These are phyloP conservation scores for Pocillopora verrucosa DNA, from an alignment of 64 coral and sea anemone species.

Conservation along the genomic window DNA sequence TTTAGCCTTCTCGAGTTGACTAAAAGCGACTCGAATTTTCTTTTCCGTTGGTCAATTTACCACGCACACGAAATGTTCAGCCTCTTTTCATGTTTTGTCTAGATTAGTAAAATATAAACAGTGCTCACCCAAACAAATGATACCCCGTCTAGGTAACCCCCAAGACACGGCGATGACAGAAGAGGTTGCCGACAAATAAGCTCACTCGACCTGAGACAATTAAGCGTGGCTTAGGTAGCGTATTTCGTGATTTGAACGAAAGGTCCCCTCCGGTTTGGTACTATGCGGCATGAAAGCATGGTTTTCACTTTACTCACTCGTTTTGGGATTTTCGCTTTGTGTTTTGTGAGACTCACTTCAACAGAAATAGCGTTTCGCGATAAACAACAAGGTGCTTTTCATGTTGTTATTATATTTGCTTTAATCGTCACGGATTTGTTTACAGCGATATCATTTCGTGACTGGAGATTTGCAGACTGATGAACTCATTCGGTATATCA, in stretches of 20 bases:
- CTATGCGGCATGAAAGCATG: background rate
- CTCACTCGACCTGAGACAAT: background rate
- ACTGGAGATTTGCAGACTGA: background rate
- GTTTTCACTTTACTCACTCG: background rate
- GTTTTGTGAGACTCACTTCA: background rate
- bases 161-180: slow-evolving; percentile 15
- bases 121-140: background rate
- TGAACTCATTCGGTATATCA: background rate
- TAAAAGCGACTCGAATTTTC: background rate
- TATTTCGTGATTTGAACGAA: background rate
- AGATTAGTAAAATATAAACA: background rate
- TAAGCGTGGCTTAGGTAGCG: background rate
- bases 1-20: background rate
- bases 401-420: no score
- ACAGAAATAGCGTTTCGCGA: background rate
- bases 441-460: background rate
- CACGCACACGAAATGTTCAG: background rate
- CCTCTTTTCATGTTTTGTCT: no score
- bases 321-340: background rate
- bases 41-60: background rate
- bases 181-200: background rate
- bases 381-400: background rate
- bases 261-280: no score
- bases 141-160: background rate
- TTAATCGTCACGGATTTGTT: slow-evolving; percentile 1